Evolutionary conservation across 2,113 vertebrate species (phyloP).

Genomic region (Craseonycteris thonglongyai): DNA sequence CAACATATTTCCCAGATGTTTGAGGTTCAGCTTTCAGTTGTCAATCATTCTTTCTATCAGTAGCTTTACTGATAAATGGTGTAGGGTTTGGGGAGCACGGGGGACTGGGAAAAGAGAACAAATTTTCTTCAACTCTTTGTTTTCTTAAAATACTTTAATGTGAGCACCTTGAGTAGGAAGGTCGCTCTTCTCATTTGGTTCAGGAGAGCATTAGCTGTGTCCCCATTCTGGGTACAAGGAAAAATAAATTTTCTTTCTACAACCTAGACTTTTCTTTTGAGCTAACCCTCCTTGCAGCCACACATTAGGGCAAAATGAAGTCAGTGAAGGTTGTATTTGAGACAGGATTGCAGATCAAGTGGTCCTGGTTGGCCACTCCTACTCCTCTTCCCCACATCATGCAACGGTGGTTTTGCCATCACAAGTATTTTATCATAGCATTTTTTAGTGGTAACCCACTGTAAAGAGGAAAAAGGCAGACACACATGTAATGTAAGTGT

Average conservation of each 20-base stretch:
- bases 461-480: not conserved
- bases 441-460: not conserved
- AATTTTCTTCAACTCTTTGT: not conserved
- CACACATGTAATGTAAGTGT: no score
- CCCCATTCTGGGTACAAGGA: not conserved
- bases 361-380: not conserved
- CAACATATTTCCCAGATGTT: not conserved
- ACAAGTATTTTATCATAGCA: not conserved
- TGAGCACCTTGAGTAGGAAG: not conserved
- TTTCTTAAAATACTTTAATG: not conserved
- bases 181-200: not conserved
- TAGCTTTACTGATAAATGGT: not conserved
- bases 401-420: not conserved
- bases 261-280: not conserved
- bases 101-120: not conserved
- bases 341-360: not conserved
- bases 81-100: not conserved
- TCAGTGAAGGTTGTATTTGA: not conserved
- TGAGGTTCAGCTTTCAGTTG: accelerated
- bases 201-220: not conserved
- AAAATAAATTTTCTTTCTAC: not conserved
- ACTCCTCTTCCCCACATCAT: not conserved
- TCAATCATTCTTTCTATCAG: not conserved
- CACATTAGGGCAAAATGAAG: not conserved
- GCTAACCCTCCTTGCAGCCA: not conserved